These are phyloP conservation scores for Callipepla californica DNA, from an alignment of 2,113 vertebrate genomes.

Conservation along the genomic window DNA sequence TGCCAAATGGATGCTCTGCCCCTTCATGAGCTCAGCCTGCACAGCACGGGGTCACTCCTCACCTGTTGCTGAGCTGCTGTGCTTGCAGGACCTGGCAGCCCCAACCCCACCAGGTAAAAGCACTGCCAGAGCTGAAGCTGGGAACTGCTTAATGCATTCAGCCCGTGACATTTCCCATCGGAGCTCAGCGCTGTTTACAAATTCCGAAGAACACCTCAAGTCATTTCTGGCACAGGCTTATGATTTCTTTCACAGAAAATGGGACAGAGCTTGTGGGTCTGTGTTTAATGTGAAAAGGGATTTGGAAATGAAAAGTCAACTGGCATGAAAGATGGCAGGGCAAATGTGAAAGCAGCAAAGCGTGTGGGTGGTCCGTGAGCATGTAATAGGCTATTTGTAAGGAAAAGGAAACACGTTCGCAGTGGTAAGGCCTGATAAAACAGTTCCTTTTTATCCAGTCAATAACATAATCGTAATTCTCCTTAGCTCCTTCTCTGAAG, in stretches of 20 bases:
- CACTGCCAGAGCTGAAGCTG: constrained; percentile 43
- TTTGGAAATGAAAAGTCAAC: constrained; percentile 83
- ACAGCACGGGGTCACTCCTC: background rate
- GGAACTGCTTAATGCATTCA: constrained; percentile 75
- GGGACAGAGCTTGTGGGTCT: constrained; percentile 79
- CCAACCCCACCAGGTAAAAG: constrained; percentile 21
- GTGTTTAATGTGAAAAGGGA: constrained; percentile 80
- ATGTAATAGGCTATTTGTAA: constrained; percentile 57
- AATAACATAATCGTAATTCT: constrained; percentile 13
- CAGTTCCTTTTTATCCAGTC: constrained; percentile 26
- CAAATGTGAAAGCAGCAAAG: constrained; percentile 63
- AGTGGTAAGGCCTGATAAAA: constrained; percentile 30
- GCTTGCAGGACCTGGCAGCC: background rate
- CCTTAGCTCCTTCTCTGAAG: background rate
- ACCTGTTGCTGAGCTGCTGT: background rate
- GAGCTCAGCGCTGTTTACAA: constrained; percentile 78
- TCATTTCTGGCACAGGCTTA: constrained; percentile 67
- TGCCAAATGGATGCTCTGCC: background rate
- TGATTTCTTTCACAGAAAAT: constrained; percentile 82
- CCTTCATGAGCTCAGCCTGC: background rate
- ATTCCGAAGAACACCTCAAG: constrained; percentile 78
- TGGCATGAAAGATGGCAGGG: constrained; percentile 80
- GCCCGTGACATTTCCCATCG: constrained; percentile 76
- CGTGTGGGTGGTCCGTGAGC: constrained; percentile 75
- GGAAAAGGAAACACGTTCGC: background rate